Conservation (phyloP, 2,113 vertebrate genomes). For the Oplegnathus fasciatus region DNA sequence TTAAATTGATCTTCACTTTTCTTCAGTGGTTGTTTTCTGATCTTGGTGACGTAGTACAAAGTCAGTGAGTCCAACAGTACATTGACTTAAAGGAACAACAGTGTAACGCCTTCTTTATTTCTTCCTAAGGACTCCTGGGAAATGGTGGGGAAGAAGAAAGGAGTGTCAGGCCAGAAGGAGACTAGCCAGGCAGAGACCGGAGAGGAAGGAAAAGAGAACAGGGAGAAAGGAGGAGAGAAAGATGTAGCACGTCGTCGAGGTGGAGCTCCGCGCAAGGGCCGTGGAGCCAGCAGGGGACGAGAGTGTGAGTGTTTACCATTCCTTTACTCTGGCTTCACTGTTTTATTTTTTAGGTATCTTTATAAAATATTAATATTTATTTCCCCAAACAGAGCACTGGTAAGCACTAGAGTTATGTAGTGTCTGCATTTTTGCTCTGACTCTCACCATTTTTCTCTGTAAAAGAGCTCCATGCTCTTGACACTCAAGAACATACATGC, state of each 20-base stretch:
- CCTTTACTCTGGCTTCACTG: background rate
- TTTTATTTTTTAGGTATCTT: background rate
- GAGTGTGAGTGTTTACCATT: constrained; percentile 88
- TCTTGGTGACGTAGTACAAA: background rate
- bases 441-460: background rate
- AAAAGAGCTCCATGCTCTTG: background rate
- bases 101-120: constrained; percentile 12
- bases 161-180: constrained; percentile 96
- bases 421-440: background rate
- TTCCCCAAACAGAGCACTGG: background rate
- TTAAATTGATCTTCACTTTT: background rate
- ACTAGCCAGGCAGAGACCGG: constrained; percentile 88
- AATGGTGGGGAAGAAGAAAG: constrained; percentile 99
- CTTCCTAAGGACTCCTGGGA: constrained; percentile 94
- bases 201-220: constrained; percentile 95
- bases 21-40: background rate
- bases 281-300: constrained; percentile 93
- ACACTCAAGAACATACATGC: background rate
- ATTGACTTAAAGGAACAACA: background rate
- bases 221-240: constrained; percentile 90
- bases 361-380: background rate
- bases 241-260: constrained; percentile 93
- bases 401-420: background rate
- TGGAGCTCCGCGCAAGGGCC: constrained; percentile 88
- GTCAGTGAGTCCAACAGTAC: background rate